Percentiles rank a stretch among this genome's conserved stretches.
Conservation (phyloP, 92 coral and sea anemone species). For the Hydrozoanthus gracilis region DNA sequence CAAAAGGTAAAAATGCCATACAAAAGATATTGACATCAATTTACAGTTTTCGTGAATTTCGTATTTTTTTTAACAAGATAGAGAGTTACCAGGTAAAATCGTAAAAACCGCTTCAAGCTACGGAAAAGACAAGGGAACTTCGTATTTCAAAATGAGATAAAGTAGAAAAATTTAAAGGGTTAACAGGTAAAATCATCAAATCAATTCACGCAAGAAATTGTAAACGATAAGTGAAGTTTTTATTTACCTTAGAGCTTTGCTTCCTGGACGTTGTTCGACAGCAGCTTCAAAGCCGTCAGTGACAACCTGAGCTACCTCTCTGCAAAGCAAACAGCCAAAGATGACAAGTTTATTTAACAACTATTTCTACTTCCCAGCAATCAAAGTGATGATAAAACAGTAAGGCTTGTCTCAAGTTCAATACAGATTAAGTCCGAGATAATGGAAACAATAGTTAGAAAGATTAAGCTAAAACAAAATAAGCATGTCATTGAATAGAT, state of each 20-base stretch:
- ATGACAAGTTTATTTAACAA: no score
- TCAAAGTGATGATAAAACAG: background rate
- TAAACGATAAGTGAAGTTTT: background rate
- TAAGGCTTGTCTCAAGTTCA: no score
- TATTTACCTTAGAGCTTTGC: constrained; percentile 36
- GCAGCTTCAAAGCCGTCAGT: constrained; percentile 52
- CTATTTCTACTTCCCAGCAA: background rate
- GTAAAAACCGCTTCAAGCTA: no score
- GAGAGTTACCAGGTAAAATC: no score
- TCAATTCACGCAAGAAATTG: background rate
- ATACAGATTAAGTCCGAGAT: no score
- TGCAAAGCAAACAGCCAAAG: background rate
- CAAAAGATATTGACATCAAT: no score
- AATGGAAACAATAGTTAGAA: no score
- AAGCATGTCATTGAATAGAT: background rate
- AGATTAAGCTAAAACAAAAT: background rate
- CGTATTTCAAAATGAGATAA: background rate
- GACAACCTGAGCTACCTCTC: constrained; percentile 44
- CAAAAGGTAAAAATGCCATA: background rate
- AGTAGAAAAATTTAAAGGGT: background rate
- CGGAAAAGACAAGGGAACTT: no score
- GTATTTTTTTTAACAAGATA: no score
- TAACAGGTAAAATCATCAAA: background rate
- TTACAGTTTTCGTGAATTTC: no score
- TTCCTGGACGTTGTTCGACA: constrained; percentile 46